phyloP scores from a whole-genome alignment of 2,797 vertebrate genomes.

The Phalloptychus januarius region DNA sequence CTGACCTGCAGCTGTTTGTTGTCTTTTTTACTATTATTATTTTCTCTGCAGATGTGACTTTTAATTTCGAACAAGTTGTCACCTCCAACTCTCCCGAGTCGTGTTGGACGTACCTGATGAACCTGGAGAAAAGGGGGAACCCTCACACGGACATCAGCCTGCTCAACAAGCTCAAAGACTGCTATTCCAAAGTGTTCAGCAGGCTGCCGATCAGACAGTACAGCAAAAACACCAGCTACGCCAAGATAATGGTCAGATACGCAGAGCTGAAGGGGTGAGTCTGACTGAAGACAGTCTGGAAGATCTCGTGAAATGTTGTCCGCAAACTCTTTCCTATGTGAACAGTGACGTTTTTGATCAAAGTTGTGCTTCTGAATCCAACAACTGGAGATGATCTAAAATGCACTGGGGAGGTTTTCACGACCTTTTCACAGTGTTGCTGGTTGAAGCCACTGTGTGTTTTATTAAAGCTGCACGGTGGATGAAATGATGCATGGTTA shows the following conservation, averaged over 20 bases:
- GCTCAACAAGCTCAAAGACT: conserved; percentile 88
- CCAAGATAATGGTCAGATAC: conserved; percentile 91
- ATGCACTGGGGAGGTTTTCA: not conserved
- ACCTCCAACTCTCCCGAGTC: conserved; percentile 88
- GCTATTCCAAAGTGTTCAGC: conserved; percentile 88
- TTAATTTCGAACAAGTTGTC: conserved; percentile 86
- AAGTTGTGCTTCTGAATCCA: not conserved
- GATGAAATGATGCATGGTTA: not conserved
- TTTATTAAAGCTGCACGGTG: not conserved
- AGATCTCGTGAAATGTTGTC: not conserved
- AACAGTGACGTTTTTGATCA: not conserved
- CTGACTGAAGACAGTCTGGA: not conserved
- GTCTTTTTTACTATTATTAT: not conserved
- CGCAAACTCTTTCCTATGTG: not conserved
- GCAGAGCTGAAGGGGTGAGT: conserved; percentile 92
- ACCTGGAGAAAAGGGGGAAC: conserved; percentile 86
- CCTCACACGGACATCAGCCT: conserved; percentile 81
- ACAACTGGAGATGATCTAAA: not conserved
- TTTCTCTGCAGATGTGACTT: conserved; percentile 83
- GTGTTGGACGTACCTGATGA: conserved; percentile 86
- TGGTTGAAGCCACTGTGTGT: not conserved
- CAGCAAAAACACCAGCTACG: conserved; percentile 89
- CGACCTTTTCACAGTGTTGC: not conserved
- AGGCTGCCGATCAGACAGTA: conserved; percentile 87
- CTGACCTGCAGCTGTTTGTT: not conserved